These are phyloP conservation scores for Tuta absoluta DNA, from an alignment of 2,888 invertebrate genomes.

Conservation along the genomic window DNA sequence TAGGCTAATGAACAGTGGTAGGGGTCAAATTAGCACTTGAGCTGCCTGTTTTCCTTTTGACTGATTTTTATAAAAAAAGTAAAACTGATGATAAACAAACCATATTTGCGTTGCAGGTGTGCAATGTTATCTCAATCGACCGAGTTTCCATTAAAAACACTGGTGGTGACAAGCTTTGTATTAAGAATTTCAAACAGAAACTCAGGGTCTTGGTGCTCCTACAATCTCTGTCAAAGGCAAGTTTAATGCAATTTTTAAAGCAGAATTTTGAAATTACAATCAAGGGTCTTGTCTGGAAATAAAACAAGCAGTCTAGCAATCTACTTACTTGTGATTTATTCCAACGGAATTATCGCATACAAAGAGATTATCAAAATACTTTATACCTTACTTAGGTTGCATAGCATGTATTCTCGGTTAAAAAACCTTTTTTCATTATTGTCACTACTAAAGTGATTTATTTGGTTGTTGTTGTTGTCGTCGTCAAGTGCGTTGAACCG, in stretches of 20 bases:
- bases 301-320: too few relatives aligned
- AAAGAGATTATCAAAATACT: too few relatives aligned
- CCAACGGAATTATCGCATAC: too few relatives aligned
- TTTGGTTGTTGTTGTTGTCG: too few relatives aligned
- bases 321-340: background rate
- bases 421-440: too few relatives aligned
- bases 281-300: background rate
- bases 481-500: too few relatives aligned
- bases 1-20: background rate
- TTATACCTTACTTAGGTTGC: too few relatives aligned
- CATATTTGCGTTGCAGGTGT: conserved; percentile 5
- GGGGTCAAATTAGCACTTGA: background rate
- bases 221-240: conserved; percentile 11
- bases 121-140: background rate
- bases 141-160: conserved; percentile 6
- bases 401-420: too few relatives aligned
- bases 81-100: background rate
- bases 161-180: conserved; percentile 21
- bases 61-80: too few relatives aligned
- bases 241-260: background rate
- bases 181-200: conserved; percentile 10
- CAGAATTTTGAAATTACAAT: background rate
- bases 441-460: too few relatives aligned
- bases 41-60: background rate
- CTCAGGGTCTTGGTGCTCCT: background rate